These are phyloP conservation scores for Pachypeltis micranthus DNA, from an alignment of 1,140 invertebrate species.

Conservation along the genomic window DNA sequence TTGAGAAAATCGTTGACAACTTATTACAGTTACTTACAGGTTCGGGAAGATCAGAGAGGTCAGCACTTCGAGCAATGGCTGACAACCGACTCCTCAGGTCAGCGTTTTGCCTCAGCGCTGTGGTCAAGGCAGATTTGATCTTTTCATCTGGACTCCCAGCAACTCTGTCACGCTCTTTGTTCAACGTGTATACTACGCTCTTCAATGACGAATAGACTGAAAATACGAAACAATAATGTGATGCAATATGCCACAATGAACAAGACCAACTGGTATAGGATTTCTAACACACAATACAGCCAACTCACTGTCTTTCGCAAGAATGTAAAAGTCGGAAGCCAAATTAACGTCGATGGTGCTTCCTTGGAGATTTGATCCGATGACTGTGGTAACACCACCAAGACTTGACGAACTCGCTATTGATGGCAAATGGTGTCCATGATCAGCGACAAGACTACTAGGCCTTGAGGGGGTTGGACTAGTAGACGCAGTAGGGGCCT, in stretches of 20 bases:
- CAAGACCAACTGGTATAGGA: slow-evolving; percentile 1
- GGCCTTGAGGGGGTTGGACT: slow-evolving; percentile 23
- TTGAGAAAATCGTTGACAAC: slow-evolving; percentile 1
- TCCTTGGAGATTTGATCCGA: neutral
- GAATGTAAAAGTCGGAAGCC: slow-evolving; percentile 45
- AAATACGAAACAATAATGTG: too few species aligned
- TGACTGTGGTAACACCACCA: neutral
- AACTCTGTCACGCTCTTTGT: slow-evolving; percentile 49
- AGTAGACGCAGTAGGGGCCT: slow-evolving; percentile 10
- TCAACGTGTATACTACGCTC: slow-evolving; percentile 40
- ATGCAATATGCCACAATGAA: slow-evolving; percentile 21
- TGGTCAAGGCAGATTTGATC: slow-evolving; percentile 45
- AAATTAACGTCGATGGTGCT: slow-evolving; percentile 17
- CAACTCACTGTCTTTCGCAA: slow-evolving; percentile 48
- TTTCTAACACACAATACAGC: neutral
- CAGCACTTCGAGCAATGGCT: slow-evolving; percentile 51
- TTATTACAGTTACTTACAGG: slow-evolving; percentile 31
- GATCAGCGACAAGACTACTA: slow-evolving; percentile 36
- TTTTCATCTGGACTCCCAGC: slow-evolving; percentile 41
- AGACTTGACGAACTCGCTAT: too few species aligned
- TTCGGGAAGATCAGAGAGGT: slow-evolving; percentile 44
- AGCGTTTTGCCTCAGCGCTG: slow-evolving; percentile 59
- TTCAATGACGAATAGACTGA: slow-evolving; percentile 45
- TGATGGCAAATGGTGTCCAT: slow-evolving; percentile 34
- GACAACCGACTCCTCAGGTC: slow-evolving; percentile 52